A percentile compares a stretch with the other conserved stretches of the same genome.
phyloP scores from a whole-genome alignment of 2,113 vertebrate genomes.

The Fukomys damarensis region DNA sequence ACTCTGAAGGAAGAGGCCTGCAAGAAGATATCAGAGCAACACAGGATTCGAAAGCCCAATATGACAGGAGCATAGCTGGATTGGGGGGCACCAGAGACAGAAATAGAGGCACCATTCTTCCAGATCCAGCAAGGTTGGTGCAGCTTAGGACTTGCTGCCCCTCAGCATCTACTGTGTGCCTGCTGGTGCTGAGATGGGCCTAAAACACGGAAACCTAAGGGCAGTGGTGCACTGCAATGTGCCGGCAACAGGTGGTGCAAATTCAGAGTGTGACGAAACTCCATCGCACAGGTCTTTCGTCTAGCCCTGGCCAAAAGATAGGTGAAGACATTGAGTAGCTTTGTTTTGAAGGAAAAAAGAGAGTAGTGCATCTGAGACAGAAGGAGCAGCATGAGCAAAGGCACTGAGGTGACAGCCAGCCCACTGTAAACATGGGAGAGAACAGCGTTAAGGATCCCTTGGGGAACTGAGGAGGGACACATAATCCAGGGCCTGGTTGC shows the following conservation, averaged over 20 bases:
- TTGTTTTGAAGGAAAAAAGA: conserved; percentile 6
- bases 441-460: neutral
- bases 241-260: neutral
- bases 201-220: neutral
- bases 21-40: neutral
- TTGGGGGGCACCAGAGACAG: neutral
- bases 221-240: neutral
- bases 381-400: neutral
- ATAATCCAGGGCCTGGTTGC: neutral
- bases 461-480: neutral
- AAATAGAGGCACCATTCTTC: neutral
- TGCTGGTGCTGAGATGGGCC: neutral
- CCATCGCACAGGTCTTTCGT: neutral
- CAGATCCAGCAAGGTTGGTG: neutral
- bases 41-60: neutral
- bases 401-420: neutral
- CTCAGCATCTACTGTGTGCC: neutral
- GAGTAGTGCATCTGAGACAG: neutral
- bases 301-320: neutral
- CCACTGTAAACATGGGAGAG: neutral
- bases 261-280: neutral
- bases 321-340: neutral
- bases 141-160: neutral
- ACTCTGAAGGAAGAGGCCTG: neutral
- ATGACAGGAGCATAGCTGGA: too few relatives aligned